These are phyloP conservation scores for Phaenicophaeus curvirostris DNA, from an alignment of 2,797 vertebrate species.

Conservation along the genomic window DNA sequence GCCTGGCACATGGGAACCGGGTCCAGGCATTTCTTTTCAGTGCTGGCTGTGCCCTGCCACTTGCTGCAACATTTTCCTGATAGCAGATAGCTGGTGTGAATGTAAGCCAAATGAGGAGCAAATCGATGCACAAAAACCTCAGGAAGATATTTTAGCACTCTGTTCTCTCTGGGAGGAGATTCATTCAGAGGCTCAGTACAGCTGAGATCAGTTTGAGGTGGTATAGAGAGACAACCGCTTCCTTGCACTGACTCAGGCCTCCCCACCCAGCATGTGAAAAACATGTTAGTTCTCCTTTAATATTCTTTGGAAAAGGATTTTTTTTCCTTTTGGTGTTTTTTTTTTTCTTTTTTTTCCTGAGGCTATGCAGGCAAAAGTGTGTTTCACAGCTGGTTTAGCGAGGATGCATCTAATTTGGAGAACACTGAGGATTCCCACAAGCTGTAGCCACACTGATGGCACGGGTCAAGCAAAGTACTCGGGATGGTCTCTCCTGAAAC, in stretches of 20 bases:
- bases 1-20: fast-evolving
- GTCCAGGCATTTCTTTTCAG: neutral
- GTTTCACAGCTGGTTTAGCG: slow-evolving; percentile 29
- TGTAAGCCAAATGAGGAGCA: neutral
- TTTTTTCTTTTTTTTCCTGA: neutral
- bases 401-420: neutral
- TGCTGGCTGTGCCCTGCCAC: neutral
- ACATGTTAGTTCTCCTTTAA: neutral
- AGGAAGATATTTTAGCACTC: neutral
- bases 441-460: neutral
- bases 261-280: slow-evolving; percentile 1
- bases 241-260: slow-evolving; percentile 13
- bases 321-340: neutral
- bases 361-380: neutral
- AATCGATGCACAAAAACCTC: neutral
- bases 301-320: neutral
- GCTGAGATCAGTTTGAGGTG: neutral
- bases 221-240: neutral
- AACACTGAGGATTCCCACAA: neutral
- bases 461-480: neutral
- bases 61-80: neutral
- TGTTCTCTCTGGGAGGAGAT: neutral
- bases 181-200: fast-evolving
- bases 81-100: neutral
- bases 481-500: neutral